Evolutionary conservation across 2,888 invertebrate species (phyloP).

Genomic region (Hypsopygia costalis): DNA sequence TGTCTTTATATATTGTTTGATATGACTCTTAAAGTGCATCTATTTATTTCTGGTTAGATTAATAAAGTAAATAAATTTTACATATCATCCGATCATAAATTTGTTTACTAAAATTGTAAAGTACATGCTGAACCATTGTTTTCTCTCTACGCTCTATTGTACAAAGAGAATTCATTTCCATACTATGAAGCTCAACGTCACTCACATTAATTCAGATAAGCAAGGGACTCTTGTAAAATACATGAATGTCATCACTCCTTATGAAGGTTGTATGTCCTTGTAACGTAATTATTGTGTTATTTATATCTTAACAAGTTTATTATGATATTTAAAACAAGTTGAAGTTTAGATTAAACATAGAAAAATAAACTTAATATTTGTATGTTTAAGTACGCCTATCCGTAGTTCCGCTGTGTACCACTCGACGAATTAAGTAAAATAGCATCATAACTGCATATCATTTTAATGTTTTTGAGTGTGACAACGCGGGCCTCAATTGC

Average conservation of each 20-base stretch:
- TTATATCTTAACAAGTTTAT: conserved; percentile 68
- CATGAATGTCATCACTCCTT: conserved; percentile 62
- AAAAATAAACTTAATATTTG: conserved; percentile 51
- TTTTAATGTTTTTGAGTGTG: conserved; percentile 28
- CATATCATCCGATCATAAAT: conserved; percentile 11
- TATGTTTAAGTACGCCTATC: conserved; percentile 49
- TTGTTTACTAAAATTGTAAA: neutral
- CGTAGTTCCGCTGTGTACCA: conserved; percentile 39
- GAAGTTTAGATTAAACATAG: conserved; percentile 57
- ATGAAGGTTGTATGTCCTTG: conserved; percentile 74
- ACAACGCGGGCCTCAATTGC: conserved; percentile 3
- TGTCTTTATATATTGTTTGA: conserved; percentile 4
- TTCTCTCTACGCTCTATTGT: neutral
- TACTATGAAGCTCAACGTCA: neutral
- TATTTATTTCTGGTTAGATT: conserved; percentile 7
- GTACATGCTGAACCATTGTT: neutral
- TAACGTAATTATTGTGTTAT: conserved; percentile 70
- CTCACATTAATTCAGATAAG: neutral
- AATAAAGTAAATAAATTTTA: conserved; percentile 3
- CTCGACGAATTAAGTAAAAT: conserved; percentile 30
- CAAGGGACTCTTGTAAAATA: conserved; percentile 49
- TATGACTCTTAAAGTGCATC: conserved; percentile 1
- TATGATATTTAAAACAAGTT: conserved; percentile 56
- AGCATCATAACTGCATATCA: conserved; percentile 43
- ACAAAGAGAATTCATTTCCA: conserved; percentile 15